Base-by-base conservation (phyloP, 1,140 invertebrate genomes). In the Ridgeia piscesae region DNA sequence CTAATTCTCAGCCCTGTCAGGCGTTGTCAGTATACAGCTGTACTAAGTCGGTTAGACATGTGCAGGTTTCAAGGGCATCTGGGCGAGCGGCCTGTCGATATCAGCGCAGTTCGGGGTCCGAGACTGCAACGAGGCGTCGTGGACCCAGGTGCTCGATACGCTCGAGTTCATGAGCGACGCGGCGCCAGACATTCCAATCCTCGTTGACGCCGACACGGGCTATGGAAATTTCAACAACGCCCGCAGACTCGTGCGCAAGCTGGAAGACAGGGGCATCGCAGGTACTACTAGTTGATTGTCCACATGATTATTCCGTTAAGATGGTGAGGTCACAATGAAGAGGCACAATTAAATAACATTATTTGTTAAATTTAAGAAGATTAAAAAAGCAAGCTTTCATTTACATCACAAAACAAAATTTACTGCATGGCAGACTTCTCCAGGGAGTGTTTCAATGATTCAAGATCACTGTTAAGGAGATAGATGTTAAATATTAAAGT, bases 191-290 rank as follows among this genome's bases (percentile, higher is more conserved):
- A 94, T 96, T 33, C 96, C 96, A 0, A 96, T 96, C 89, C 94
- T 96, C n/a, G 93, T 96, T 21, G 96, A 96, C 94, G 96, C 96
- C 77, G 96, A 96, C 93, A 96, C 96, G 14, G 96, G 96, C 31
- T 96, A 96, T 94, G 96, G 96, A 31, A 96, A 96, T 93, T 96
- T 96, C 93, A 96, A 96, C 94, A 96, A 96, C 94, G 96, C 96
- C 6, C 92, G 96, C 31, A 91, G 96, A 92, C 94, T 96, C 58
- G 96, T 96, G 21, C 93, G 94, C 1, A 96, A 96, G 93, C 94
- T 96, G 90, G 96, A 96, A 93, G 95, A 96, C 48, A 94, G 96
- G 91, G 96, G 96, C 31, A 94, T 96, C 34, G 96, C 96, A 92
- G 96, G 96, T 96, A 93, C 58, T 91, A 77, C 42, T 42, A 11